Evolutionary conservation across 2,113 vertebrate species (phyloP), one percentile per base, ranked within the genome.

Genomic region (Strix uralensis): DNA sequence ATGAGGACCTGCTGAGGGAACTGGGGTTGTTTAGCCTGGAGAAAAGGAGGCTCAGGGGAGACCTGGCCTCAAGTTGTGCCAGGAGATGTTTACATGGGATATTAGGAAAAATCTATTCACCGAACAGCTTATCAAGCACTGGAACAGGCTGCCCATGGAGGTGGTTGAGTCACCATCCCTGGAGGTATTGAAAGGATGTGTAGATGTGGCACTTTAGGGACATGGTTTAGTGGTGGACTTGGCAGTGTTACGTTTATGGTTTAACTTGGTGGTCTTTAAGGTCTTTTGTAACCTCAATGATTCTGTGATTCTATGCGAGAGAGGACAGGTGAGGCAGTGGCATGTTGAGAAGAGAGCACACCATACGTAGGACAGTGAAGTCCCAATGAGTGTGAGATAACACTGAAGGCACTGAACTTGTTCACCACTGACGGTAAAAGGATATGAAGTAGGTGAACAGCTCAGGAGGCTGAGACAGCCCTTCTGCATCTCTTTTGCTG

Each of bases 331-430:
- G 52, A 59, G 78, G 23, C n/a, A 20, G 42, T 47, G 52, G 20
- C 17, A 23, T 15, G 9, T 9, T 75, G 46, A 47, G 80, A 58
- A 22, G 25, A 84, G 14, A 70, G 23, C 6, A 10, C 12, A 38
- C 25, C 11, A 1, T 16, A 7, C 0, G 2, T 6, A 29, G 38
- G 38, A 27, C 16, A 42, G 16, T 34, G 0, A 59, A 66, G 10
- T 75, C 22, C 30, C 9, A 8, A 3, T 11, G n/a, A 69, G 22
- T 18, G 21, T 0, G 2, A 44, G 54, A 7, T 49, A 30, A 40
- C 14, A 6, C 10, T 5, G 7, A 65, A 85, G 49, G 34, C 15
- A 13, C 2, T 42, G 29, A 23, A 25, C 32, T 15, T 42, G 10
- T 77, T 91, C 29, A 38, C 22, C 19, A 2, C 20, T 21, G 55